Base-by-base conservation (phyloP, 2,888 invertebrate species). In the Lysandra coridon region DNA sequence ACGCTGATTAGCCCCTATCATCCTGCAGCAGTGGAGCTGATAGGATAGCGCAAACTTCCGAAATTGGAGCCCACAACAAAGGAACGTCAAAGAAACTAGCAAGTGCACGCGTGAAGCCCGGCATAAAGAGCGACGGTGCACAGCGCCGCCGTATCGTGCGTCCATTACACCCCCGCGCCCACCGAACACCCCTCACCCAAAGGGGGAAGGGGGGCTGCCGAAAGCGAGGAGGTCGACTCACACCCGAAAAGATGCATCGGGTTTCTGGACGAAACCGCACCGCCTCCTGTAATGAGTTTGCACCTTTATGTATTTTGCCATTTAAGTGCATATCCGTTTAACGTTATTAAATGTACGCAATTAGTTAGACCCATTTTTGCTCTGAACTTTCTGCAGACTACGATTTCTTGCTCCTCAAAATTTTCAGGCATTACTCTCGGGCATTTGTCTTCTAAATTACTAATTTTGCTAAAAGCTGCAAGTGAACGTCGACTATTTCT, bases 61-160 rank as follows among this genome's bases (percentile, higher is more conserved):
- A 93, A 93, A 93, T 92, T 92, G 93, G 90, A 93, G 92, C 91
- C 89, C 89, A 88, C 91, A 86, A 87, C 87, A 93, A 93, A 93
- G 92, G 90, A 89, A 91, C 89, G 89, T 90, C 92, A 93, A 93
- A 93, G 94, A 94, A 93, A 93, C 88, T 90, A 90, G 90, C 91
- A 91, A 92, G 92, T 91, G 91, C 90, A 93, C 92, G 94, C 93
- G 92, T 92, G 90, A 90, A 89, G 88, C 90, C 90, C 87, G 86
- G 89, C 91, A 90, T 92, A 92, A 92, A 92, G 92, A 92, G 91
- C 89, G 90, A 87, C 88, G 89, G 88, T 87, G 89, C 89, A 90
- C 73, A 73, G 78, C 78, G 81, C 79, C 89, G 88, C 90, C 91
- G 91, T 91, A 90, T 91, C 91, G 88, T 93, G 94, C 94, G 94